A percentile compares a stretch with the other conserved stretches of the same genome.
These are phyloP conservation scores for Ambastaia sidthimunki DNA, from an alignment of 2,797 vertebrate species.

Conservation along the genomic window DNA sequence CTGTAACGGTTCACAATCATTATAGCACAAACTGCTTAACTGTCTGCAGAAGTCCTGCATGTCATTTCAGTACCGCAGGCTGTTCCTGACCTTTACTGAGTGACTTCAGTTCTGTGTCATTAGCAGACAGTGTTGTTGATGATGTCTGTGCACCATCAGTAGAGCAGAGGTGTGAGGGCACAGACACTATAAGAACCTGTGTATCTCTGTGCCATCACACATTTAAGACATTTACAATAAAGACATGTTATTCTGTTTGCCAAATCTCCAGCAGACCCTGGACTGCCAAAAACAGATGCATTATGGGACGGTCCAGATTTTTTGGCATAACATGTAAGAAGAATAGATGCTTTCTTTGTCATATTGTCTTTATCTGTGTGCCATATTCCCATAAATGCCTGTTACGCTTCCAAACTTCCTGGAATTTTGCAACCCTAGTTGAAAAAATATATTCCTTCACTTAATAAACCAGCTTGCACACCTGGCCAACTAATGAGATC, in stretches of 20 bases:
- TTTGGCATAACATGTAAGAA: constrained; percentile 18
- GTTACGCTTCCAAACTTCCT: no score
- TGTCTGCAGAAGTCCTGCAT: background rate
- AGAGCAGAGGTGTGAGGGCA: constrained; percentile 61
- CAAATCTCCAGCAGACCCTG: constrained; percentile 18
- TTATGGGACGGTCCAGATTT: constrained; percentile 39
- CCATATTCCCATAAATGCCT: no score
- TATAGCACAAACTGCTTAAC: constrained; percentile 9
- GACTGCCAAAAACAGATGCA: constrained; percentile 41
- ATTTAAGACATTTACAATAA: constrained; percentile 69
- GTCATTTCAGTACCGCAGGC: constrained; percentile 56
- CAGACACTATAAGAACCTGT: constrained; percentile 77
- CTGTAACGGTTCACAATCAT: background rate
- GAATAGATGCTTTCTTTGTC: background rate
- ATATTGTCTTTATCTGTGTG: no score
- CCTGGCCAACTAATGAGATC: constrained; percentile 69
- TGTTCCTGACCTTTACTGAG: constrained; percentile 59
- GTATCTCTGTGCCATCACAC: constrained; percentile 67
- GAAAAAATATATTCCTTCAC: constrained; percentile 50
- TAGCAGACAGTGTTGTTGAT: constrained; percentile 70
- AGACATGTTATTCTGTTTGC: no score
- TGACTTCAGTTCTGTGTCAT: constrained; percentile 76
- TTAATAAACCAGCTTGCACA: constrained; percentile 62
- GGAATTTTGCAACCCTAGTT: no score
- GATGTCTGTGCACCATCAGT: constrained; percentile 62